Conservation (phyloP, 2,113 vertebrate species). For the Cyanoderma ruficeps region DNA sequence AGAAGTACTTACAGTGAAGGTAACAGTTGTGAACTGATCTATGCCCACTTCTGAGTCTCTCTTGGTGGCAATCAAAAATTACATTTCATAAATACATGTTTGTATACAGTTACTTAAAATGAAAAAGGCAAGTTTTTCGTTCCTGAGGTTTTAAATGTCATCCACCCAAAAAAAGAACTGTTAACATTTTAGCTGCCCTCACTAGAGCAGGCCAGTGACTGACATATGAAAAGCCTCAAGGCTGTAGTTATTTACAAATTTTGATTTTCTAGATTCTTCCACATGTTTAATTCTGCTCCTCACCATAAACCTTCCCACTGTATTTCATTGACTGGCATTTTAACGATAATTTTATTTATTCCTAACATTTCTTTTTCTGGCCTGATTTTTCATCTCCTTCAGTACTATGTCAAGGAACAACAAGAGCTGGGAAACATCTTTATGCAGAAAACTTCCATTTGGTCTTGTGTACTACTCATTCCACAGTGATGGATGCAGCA, state of each 20-base stretch:
- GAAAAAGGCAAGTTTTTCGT: neutral
- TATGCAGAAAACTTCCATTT: neutral
- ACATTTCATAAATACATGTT: slow-evolving; percentile 21
- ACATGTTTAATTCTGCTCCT: neutral
- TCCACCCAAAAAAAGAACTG: neutral
- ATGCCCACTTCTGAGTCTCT: neutral
- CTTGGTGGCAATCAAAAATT: slow-evolving; percentile 14
- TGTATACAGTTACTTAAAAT: slow-evolving; percentile 11
- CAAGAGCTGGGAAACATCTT: neutral
- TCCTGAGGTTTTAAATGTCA: slow-evolving; percentile 43
- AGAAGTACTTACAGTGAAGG: neutral
- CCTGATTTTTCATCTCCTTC: neutral
- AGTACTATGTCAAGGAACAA: neutral
- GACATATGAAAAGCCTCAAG: slow-evolving; percentile 34
- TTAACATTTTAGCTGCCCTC: slow-evolving; percentile 28
- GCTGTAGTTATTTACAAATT: slow-evolving; percentile 21
- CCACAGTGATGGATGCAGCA: neutral
- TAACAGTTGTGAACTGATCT: neutral
- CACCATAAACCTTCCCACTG: neutral
- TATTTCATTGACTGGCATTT: neutral
- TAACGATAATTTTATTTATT: neutral
- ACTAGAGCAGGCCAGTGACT: neutral
- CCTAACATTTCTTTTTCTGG: neutral
- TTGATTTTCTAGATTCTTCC: slow-evolving; percentile 35
- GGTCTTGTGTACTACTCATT: neutral